Evolutionary conservation across 2,888 invertebrate species (phyloP).

Genomic region (Athrips mouffetella): DNA sequence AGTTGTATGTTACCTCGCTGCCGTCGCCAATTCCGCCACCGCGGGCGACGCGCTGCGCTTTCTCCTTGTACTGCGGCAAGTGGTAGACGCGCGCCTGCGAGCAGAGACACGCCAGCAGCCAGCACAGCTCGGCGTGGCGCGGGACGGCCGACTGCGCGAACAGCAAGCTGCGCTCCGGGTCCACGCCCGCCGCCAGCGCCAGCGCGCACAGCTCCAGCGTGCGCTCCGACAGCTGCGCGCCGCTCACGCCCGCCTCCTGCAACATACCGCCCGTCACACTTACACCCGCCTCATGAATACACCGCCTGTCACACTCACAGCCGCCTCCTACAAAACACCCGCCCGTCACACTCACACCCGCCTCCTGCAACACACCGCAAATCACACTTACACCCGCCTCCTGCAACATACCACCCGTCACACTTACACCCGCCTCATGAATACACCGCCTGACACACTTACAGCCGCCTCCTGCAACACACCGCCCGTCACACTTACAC

Average conservation of each 20-base stretch:
- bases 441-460: too few species aligned
- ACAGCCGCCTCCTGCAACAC: too few species aligned
- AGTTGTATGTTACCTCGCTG: not conserved
- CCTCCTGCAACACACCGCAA: conserved; percentile 91
- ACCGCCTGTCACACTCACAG: too few species aligned
- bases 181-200: conserved; percentile 93
- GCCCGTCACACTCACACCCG: conserved; percentile 91
- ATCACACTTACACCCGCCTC: conserved; percentile 76
- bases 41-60: conserved; percentile 83
- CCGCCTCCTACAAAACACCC: too few species aligned
- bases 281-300: too few species aligned
- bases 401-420: conserved; percentile 59
- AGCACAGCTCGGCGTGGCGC: conserved; percentile 79
- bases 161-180: conserved; percentile 87
- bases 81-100: conserved; percentile 50
- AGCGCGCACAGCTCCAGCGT: conserved; percentile 89
- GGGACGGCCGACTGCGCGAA: conserved; percentile 93
- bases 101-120: conserved; percentile 18
- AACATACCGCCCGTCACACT: too few species aligned
- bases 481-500: conserved; percentile 89
- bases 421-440: too few species aligned
- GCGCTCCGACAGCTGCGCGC: conserved; percentile 76
- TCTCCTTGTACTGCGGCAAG: conserved; percentile 94
- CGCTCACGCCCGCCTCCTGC: conserved; percentile 71
- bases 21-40: conserved; percentile 4